These are phyloP conservation scores for Xanthia togata DNA, from an alignment of 2,888 invertebrate genomes.

Conservation along the genomic window DNA sequence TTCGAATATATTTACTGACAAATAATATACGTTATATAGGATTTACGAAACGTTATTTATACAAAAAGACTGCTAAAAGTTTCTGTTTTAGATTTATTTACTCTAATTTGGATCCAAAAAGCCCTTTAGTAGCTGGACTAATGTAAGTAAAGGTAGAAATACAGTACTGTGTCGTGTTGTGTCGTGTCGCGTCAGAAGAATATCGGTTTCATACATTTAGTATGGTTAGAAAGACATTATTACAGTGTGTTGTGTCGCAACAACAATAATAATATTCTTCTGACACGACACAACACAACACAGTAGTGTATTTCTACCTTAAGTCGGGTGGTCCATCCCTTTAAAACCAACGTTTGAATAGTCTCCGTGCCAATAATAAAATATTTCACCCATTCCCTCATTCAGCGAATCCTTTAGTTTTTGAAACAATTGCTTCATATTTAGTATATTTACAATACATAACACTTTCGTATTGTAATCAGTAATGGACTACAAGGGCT, in stretches of 20 bases:
- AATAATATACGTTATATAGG: not conserved
- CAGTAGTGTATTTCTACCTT: too few relatives aligned
- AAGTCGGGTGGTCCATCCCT: not conserved
- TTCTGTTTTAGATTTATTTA: not conserved
- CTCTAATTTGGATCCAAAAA: too few relatives aligned
- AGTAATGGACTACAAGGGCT: slow-evolving; percentile 51
- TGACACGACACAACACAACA: too few relatives aligned
- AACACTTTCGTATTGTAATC: slow-evolving; percentile 13
- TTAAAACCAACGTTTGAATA: not conserved
- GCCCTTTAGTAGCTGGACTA: not conserved
- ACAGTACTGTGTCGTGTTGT: too few relatives aligned
- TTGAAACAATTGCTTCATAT: slow-evolving; percentile 17
- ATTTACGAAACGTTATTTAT: not conserved
- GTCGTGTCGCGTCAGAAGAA: too few relatives aligned
- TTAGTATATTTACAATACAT: slow-evolving; percentile 1
- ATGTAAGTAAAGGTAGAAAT: too few relatives aligned
- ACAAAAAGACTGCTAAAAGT: not conserved
- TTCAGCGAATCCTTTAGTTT: not conserved
- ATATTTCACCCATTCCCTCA: not conserved
- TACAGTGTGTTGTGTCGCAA: too few relatives aligned
- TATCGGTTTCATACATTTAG: too few relatives aligned
- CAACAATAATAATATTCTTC: too few relatives aligned
- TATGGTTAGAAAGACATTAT: too few relatives aligned
- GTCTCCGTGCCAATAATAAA: not conserved
- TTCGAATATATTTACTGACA: not conserved